These are phyloP conservation scores for Acrocephalus kingi DNA, from an alignment of 2,113 vertebrate genomes.

Conservation along the genomic window DNA sequence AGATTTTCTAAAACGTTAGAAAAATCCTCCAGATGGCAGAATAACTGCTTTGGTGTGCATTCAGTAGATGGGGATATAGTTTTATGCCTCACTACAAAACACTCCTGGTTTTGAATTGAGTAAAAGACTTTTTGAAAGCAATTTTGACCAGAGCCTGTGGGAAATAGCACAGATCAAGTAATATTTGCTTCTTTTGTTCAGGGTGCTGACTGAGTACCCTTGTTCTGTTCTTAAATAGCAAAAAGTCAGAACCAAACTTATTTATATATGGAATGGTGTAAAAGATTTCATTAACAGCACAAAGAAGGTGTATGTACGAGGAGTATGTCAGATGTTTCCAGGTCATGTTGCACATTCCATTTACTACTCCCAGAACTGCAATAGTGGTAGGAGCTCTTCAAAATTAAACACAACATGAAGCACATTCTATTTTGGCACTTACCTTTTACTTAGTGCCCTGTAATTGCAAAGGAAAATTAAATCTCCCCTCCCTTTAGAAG, in stretches of 20 bases:
- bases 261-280: neutral
- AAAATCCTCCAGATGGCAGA: slow-evolving; percentile 65
- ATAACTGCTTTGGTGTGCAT: slow-evolving; percentile 11
- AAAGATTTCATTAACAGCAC: neutral
- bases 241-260: neutral
- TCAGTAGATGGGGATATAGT: neutral
- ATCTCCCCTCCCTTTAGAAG: neutral
- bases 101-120: neutral
- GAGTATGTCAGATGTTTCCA: neutral
- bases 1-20: neutral
- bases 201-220: neutral
- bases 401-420: neutral
- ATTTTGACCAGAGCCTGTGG: neutral
- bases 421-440: neutral
- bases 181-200: neutral
- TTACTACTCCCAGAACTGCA: neutral
- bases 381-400: neutral
- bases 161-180: neutral
- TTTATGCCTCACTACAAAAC: neutral
- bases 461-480: neutral
- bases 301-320: neutral
- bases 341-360: neutral
- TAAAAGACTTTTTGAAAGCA: neutral
- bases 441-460: neutral
- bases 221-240: neutral